A percentile compares a stretch with the other conserved stretches of the same genome.
Conservation (phyloP, 2,113 vertebrate species). For the Isurus oxyrinchus region DNA sequence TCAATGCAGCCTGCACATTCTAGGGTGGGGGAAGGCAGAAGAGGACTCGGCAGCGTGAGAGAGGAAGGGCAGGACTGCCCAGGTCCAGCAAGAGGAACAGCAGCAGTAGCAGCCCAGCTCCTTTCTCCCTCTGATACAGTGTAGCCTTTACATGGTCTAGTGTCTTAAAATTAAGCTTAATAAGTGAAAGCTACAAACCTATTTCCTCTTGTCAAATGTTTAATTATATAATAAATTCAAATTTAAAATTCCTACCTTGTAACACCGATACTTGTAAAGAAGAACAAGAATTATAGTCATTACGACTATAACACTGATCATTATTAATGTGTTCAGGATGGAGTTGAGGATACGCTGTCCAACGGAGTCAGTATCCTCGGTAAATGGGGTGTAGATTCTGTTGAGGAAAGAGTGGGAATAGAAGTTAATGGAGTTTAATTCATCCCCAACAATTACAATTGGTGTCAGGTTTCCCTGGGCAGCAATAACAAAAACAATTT, state of each 20-base stretch:
- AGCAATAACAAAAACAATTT: not conserved
- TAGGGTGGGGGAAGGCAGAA: no score
- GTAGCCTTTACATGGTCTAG: not conserved
- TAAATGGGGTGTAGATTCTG: constrained; percentile 96
- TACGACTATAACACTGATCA: constrained; percentile 92
- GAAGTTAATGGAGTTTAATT: not conserved
- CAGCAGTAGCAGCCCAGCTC: no score
- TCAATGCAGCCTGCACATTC: no score
- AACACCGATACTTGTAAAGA: constrained; percentile 94
- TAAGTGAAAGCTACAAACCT: not conserved
- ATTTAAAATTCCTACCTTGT: constrained; percentile 71
- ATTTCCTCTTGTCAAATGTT: not conserved
- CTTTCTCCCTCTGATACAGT: no score
- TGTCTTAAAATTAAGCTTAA: not conserved
- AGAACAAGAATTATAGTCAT: constrained; percentile 90
- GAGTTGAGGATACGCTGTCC: constrained; percentile 87
- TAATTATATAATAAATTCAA: not conserved
- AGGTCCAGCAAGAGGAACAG: no score
- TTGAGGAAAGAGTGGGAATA: constrained; percentile 40
- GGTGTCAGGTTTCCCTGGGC: not conserved
- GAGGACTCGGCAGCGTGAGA: no score
- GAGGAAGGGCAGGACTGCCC: no score
- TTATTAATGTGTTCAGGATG: constrained; percentile 87
- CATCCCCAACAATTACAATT: not conserved
- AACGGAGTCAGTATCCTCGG: constrained; percentile 76